Conservation (phyloP, 2,113 vertebrate species). For the Varanus komodoensis region DNA sequence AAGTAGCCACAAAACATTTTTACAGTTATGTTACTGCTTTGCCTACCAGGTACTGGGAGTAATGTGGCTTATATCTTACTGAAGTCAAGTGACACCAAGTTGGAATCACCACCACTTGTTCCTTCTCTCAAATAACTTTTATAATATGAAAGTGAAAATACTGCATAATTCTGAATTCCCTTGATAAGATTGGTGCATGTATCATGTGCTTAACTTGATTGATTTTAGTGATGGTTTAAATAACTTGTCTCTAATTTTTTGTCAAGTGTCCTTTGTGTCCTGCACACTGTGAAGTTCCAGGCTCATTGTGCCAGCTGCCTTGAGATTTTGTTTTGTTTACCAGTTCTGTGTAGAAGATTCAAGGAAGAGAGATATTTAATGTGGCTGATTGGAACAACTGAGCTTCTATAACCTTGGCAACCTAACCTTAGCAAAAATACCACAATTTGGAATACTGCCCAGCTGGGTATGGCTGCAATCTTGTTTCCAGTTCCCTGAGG, state of each 20-base stretch:
- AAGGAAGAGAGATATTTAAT: not conserved
- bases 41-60: not conserved
- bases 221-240: not conserved
- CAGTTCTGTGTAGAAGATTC: not conserved
- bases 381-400: not conserved
- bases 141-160: not conserved
- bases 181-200: not conserved
- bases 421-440: not conserved
- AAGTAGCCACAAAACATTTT: not conserved
- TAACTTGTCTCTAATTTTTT: not conserved
- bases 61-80: not conserved
- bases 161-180: not conserved
- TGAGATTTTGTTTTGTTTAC: not conserved
- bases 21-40: not conserved
- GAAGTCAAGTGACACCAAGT: not conserved
- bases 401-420: not conserved
- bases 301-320: not conserved
- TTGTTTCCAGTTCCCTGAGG: too few species aligned
- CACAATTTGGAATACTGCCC: not conserved
- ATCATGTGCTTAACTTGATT: too few species aligned
- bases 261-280: not conserved
- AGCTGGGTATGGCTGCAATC: too few species aligned
- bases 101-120: not conserved
- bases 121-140: not conserved
- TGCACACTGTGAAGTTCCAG: not conserved